Conservation (phyloP, 2,797 vertebrate genomes). For the Balearica regulorum region DNA sequence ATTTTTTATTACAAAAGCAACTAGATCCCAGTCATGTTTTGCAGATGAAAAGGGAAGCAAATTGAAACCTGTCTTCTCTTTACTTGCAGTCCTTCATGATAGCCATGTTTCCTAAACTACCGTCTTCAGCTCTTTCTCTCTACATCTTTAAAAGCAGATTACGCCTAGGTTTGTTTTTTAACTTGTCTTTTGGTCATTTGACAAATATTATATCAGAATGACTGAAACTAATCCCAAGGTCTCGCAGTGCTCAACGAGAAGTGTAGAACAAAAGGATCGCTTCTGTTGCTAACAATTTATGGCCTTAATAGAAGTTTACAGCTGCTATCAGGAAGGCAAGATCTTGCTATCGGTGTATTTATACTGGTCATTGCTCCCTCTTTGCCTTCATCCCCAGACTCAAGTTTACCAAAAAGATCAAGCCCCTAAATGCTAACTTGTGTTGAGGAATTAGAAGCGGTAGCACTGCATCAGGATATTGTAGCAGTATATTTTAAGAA, state of each 20-base stretch:
- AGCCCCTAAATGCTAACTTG: not conserved
- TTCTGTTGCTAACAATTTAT: slow-evolving; percentile 30
- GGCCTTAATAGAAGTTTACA: slow-evolving; percentile 54
- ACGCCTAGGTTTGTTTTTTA: not conserved
- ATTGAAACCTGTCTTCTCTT: not conserved
- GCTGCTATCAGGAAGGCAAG: slow-evolving; percentile 15
- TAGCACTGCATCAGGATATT: not conserved
- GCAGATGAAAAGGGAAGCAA: slow-evolving; percentile 10
- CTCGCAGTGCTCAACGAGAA: not conserved
- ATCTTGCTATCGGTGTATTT: not conserved
- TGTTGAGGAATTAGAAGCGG: not conserved
- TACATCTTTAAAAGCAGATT: not conserved
- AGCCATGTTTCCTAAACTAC: not conserved
- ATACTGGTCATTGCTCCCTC: not conserved
- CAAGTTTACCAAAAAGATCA: not conserved
- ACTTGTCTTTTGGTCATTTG: slow-evolving; percentile 21
- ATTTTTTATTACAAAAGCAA: slow-evolving; percentile 43
- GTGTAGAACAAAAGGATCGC: not conserved
- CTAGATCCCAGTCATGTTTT: not conserved
- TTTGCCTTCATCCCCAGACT: not conserved
- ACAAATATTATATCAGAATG: not conserved
- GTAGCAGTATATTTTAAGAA: not conserved
- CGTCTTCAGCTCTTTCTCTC: not conserved
- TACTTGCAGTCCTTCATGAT: not conserved
- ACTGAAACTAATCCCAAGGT: slow-evolving; percentile 23